phyloP scores from a whole-genome alignment of 2,888 invertebrate species.

The Lasiommata megera region DNA sequence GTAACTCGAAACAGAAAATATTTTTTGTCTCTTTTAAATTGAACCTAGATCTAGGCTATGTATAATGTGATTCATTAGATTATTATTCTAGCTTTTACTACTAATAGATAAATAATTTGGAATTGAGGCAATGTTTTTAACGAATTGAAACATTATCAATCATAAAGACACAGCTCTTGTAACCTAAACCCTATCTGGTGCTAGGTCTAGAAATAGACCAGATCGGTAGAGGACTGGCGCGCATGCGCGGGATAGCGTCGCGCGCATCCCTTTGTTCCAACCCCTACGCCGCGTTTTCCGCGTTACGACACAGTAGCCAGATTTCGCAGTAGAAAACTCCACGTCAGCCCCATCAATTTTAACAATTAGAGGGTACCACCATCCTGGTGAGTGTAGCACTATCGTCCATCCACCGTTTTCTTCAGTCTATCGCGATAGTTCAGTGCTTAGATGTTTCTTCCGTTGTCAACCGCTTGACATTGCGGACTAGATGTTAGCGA shows the following conservation, averaged over 20 bases:
- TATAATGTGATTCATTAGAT: background rate
- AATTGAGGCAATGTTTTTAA: background rate
- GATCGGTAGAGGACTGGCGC: constrained; percentile 37
- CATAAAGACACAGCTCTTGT: constrained; percentile 13
- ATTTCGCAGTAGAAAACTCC: constrained; percentile 45
- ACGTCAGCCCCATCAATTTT: constrained; percentile 44
- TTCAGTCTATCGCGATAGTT: constrained; percentile 43
- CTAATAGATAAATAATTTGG: background rate
- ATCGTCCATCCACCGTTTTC: constrained; percentile 25
- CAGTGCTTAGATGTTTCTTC: constrained; percentile 59
- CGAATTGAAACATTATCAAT: constrained; percentile 1
- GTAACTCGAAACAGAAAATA: background rate
- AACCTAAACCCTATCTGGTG: constrained; percentile 32
- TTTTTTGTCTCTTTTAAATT: background rate
- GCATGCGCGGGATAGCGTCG: constrained; percentile 46
- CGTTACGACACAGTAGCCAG: constrained; percentile 45
- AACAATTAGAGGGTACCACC: constrained; percentile 49
- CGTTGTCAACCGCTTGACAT: constrained; percentile 51
- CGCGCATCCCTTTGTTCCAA: constrained; percentile 38
- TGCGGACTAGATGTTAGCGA: constrained; percentile 67
- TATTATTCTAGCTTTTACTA: background rate
- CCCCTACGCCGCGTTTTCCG: constrained; percentile 37
- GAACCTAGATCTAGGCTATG: background rate
- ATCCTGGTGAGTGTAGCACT: constrained; percentile 58
- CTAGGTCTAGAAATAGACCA: constrained; percentile 54